Evolutionary conservation across 2,113 vertebrate genomes (phyloP), one percentile per base, ranked within the genome.

Genomic region (Pelusios castaneus): DNA sequence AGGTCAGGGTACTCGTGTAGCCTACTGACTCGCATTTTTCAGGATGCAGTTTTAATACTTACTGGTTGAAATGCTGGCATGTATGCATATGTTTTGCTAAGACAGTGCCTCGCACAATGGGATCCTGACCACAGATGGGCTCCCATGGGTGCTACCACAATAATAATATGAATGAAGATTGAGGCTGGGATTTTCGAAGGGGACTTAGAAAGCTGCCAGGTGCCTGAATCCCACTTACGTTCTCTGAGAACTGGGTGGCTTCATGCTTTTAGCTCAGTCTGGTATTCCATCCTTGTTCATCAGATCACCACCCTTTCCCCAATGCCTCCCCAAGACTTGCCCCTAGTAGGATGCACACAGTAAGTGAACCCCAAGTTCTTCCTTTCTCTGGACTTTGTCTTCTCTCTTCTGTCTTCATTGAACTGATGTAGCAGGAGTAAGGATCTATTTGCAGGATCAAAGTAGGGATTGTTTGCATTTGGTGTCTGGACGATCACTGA

Each of bases 81-180:
- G 0, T 25, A 24, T 84, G 12, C 4, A 3, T 84, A 8, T 84
- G 8, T 83, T 77, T 47, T 89, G 10, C 25, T 94, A 0, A 0
- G 0, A 0, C 43, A 41, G 45, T 89, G 22, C 41, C 13, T 55
- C 0, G 78, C 77, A 21, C 58, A 34, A 24, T 90, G 60, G 38
- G 14, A n/a, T 29, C 0, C 0, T 9, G 78, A 34, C 43, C 89
- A 81, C 91, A 87, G 22, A 45, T 89, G 85, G 21, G 25, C 1
- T 16, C 84, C 86, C 10, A 29, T 3, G 34, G 58, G 29, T 60
- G 5, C 47, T 92, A 4, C 76, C 6, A 82, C 5, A 51, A 24
- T 58, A 2, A 34, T 5, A 29, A 14, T 94, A 4, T 2, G 51
- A 16, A 9, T 70, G 5, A 24, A 88, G 81, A 34, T 4, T n/a